Conservation (phyloP, 2,113 vertebrate genomes). For the Zonotrichia leucophrys region DNA sequence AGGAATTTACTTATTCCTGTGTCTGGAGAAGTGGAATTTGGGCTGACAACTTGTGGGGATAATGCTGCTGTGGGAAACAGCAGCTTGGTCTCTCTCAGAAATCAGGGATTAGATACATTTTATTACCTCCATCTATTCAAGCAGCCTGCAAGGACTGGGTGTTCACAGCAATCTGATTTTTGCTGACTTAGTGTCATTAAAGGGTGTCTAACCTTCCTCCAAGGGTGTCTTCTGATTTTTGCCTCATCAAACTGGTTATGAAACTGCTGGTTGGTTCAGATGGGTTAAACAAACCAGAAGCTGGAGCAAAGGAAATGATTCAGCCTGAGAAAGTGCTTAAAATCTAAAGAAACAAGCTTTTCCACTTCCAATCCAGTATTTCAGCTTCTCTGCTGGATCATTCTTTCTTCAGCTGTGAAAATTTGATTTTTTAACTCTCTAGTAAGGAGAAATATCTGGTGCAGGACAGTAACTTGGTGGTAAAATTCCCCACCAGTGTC, state of each 20-base stretch:
- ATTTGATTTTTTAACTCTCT: neutral
- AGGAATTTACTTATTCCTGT: neutral
- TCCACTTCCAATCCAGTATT: neutral
- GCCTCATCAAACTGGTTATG: neutral
- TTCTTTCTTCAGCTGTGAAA: neutral
- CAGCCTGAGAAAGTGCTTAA: neutral
- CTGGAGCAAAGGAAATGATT: neutral
- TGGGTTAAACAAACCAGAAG: constrained; percentile 18
- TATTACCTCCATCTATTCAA: neutral
- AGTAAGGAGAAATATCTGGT: neutral
- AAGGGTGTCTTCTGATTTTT: neutral
- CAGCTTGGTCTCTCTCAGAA: neutral
- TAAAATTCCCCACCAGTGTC: neutral
- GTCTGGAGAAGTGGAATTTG: neutral
- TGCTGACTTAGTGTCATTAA: neutral
- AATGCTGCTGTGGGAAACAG: neutral
- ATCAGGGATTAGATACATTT: neutral
- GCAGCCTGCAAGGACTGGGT: neutral
- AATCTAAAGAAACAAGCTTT: neutral
- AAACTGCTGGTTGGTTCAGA: neutral
- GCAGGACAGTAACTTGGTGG: neutral
- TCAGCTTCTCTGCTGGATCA: neutral
- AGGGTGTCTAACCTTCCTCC: neutral
- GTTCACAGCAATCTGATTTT: neutral
- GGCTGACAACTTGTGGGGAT: neutral